Evolutionary conservation across 2,888 invertebrate genomes (phyloP).

Genomic region (Augiades crinisus): DNA sequence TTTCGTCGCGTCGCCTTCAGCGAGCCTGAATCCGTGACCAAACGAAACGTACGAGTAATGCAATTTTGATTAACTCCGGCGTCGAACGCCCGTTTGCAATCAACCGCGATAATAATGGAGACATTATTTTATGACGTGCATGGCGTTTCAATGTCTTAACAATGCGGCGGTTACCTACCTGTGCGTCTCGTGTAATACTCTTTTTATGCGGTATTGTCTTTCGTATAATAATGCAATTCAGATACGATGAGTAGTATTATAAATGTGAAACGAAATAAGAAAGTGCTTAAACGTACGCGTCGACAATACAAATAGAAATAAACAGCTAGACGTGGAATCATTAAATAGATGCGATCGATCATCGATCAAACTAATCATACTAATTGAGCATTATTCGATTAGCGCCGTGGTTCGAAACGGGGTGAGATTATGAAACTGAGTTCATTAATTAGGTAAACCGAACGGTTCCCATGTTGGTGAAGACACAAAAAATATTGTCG

Average conservation of each 20-base stretch:
- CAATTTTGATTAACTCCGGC: conserved; percentile 71
- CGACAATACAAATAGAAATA: conserved; percentile 4
- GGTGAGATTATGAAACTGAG: conserved; percentile 6
- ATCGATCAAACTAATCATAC: conserved; percentile 14
- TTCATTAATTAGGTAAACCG: conserved; percentile 3
- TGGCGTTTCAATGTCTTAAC: conserved; percentile 33
- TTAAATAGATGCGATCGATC: conserved; percentile 4
- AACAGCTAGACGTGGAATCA: conserved; percentile 1
- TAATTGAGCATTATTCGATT: conserved; percentile 21
- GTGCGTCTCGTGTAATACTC: conserved; percentile 22
- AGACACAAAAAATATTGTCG: conserved; percentile 37
- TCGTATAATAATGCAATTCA: conserved; percentile 20
- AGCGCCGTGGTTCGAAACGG: conserved; percentile 1
- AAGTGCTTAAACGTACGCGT: not conserved
- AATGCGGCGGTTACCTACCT: conserved; percentile 26
- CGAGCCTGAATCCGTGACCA: conserved; percentile 55
- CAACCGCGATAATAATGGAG: conserved; percentile 52
- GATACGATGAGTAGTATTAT: conserved; percentile 4
- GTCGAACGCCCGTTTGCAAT: conserved; percentile 45
- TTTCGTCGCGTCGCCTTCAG: conserved; percentile 39
- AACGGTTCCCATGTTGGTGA: conserved; percentile 27
- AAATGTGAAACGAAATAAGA: conserved; percentile 19
- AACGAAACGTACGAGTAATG: conserved; percentile 60
- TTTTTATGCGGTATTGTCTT: conserved; percentile 22
- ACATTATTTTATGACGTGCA: conserved; percentile 53